phyloP scores from a whole-genome alignment of 1,140 invertebrate species.

The Drosophila kanapiae region DNA sequence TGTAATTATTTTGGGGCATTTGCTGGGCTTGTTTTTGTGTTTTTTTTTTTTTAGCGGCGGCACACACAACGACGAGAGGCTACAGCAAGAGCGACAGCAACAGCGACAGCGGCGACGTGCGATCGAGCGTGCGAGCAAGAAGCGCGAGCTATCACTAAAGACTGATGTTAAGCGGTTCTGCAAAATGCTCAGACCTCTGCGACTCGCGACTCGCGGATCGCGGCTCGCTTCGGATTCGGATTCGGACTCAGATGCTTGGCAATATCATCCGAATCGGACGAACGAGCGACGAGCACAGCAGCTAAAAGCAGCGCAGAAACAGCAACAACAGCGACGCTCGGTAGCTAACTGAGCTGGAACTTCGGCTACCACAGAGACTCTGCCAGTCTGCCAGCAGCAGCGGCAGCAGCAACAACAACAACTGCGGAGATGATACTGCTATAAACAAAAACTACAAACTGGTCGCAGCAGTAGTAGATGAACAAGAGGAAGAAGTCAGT shows the following conservation, averaged over 20 bases:
- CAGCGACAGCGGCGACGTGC: slow-evolving; percentile 68
- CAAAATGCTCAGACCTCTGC: slow-evolving; percentile 74
- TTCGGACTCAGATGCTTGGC: slow-evolving; percentile 52
- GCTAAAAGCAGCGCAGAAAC: slow-evolving; percentile 28
- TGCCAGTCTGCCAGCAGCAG: slow-evolving; percentile 31
- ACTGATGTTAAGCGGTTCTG: slow-evolving; percentile 85
- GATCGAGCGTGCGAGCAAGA: slow-evolving; percentile 83
- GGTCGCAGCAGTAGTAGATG: slow-evolving; percentile 46
- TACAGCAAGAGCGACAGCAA: slow-evolving; percentile 25
- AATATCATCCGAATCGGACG: slow-evolving; percentile 61
- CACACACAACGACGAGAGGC: slow-evolving; percentile 26
- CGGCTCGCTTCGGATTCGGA: slow-evolving; percentile 1
- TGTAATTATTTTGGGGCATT: slow-evolving; percentile 21
- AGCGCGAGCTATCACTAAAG: slow-evolving; percentile 85
- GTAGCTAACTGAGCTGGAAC: slow-evolving; percentile 40
- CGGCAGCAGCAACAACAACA: slow-evolving; percentile 32
- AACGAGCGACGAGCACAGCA: slow-evolving; percentile 50
- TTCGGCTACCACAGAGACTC: slow-evolving; percentile 42
- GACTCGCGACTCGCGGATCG: slow-evolving; percentile 44
- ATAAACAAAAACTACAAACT: slow-evolving; percentile 81
- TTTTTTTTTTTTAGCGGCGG: slow-evolving; percentile 29
- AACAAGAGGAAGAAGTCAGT: slow-evolving; percentile 27
- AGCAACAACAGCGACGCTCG: slow-evolving; percentile 38
- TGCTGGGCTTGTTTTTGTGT: slow-evolving; percentile 1
- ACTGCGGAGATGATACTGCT: slow-evolving; percentile 60